Evolutionary conservation across 2,888 invertebrate genomes (phyloP), one percentile per base, ranked within the genome.

Genomic region (Oscheius sp.): DNA sequence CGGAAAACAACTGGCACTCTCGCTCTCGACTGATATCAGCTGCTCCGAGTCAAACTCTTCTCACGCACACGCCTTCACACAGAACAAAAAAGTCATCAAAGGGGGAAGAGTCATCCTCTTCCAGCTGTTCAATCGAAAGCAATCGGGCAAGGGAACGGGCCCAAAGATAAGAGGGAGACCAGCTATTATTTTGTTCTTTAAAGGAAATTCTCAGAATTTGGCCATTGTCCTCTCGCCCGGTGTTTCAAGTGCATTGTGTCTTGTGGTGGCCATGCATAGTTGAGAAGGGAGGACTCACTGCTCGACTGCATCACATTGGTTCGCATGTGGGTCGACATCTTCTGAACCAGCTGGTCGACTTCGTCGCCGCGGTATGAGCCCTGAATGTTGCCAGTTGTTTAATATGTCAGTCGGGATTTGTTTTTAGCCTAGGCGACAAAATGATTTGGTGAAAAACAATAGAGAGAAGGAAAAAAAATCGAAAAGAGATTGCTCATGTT

Each of bases 301-400:
- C 52, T 43, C 43, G 53, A 52, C 27, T 70, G 46, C 71, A 55
- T 59, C 18, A 79, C 72, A 58, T 75, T 73, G 43, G 70, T 76
- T 68, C 74, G 72, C 79, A 81, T 79, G 77, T 79, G 81, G 27
- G 66, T 52, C 0, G 66, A 49, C 66, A 66, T 66, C 66, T 29
- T 49, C 52, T 75, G 73, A 12, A 81, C 81, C 70, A 81, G 77
- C 63, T 74, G 74, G 73, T 81, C 81, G 69, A 81, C 81, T 69
- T 81, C 79, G 76, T 81, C 81, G 21, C 78, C 78, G 63, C 76
- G 75, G 70, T 76, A 81, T 0, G 79, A 75, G 29, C 77, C 69
- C 81, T 81, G 76, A 25, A 79, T 35, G 35, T 35, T 35, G 35
- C 3, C 35, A 76, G 46, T 16, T 27, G n/a, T 16, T n/a, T 18